A percentile compares a stretch with the other conserved stretches of the same genome.
Evolutionary conservation across 2,888 invertebrate genomes (phyloP).

Genomic region (Reticulitermes lucifugus): DNA sequence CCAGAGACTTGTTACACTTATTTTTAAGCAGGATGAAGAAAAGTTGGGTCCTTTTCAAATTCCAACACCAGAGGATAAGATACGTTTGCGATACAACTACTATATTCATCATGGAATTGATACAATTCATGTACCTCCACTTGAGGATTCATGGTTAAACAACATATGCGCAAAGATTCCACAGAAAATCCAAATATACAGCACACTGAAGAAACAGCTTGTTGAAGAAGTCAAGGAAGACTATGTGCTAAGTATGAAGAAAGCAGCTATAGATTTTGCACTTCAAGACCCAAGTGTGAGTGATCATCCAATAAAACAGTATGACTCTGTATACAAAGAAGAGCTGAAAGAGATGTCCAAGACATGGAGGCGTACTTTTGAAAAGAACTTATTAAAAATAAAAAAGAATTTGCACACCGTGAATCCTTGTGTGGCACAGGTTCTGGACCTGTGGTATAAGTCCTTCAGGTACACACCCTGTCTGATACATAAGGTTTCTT

Average conservation of each 20-base stretch:
- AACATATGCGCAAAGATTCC: slow-evolving; percentile 63
- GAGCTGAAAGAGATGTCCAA: slow-evolving; percentile 74
- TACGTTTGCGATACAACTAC: slow-evolving; percentile 86
- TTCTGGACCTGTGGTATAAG: slow-evolving; percentile 84
- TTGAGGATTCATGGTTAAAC: slow-evolving; percentile 78
- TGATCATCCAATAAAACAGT: slow-evolving; percentile 58
- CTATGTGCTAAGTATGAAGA: slow-evolving; percentile 89
- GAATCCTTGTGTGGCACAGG: slow-evolving; percentile 84
- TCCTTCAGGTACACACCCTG: slow-evolving; percentile 73
- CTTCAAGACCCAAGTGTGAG: slow-evolving; percentile 75
- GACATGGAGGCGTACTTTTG: slow-evolving; percentile 72
- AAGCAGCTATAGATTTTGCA: slow-evolving; percentile 92
- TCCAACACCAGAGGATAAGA: slow-evolving; percentile 74
- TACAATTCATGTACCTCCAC: slow-evolving; percentile 87
- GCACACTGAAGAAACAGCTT: slow-evolving; percentile 70
- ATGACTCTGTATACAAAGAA: slow-evolving; percentile 67
- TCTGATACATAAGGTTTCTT: too few species aligned
- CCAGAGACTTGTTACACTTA: slow-evolving; percentile 79
- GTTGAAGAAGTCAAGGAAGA: slow-evolving; percentile 86
- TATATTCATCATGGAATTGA: slow-evolving; percentile 92
- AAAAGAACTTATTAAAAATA: slow-evolving; percentile 54
- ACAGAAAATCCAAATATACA: slow-evolving; percentile 59
- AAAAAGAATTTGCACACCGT: slow-evolving; percentile 75
- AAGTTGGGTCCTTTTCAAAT: slow-evolving; percentile 62
- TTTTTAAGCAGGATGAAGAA: slow-evolving; percentile 68